Evolutionary conservation across 1,140 invertebrate species (phyloP), one percentile per base, ranked within the genome.

Genomic region (Ephestia elutella): DNA sequence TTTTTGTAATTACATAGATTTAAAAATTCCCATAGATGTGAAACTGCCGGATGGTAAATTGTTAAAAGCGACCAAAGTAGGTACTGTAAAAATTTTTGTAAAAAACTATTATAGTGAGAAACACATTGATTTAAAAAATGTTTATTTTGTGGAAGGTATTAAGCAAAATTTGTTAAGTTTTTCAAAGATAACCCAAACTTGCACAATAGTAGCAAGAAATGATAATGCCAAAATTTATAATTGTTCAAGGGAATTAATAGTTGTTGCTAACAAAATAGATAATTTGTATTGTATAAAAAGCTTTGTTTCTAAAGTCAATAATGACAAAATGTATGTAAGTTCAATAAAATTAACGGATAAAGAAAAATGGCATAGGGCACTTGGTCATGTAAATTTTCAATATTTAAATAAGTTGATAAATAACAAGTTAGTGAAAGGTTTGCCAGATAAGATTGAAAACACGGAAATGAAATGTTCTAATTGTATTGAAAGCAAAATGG

Each of bases 321-420:
- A 28, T 56, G 71, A 75, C 63, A 64, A 62, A 60, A 62, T 63
- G 7, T 62, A 62, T 63, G 56, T 48, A 56, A 13, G 48, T 60
- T 55, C 57, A 59, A 17, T 58, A 11, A 49, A 63, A 54, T 60
- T 72, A 49, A 66, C 67, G 54, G 18, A 59, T 1, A 74, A 74
- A 63, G 66, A 81, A 51, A 81, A 76, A 71, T 73, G 62, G 65
- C 76, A 81, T 55, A 60, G 70, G 49, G 60, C 70, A 66, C 57
- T 73, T 57, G 70, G 74, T 20, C 78, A 82, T 75, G 63, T 79
- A 50, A 77, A 80, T 55, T 75, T 81, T 63, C 59, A 73, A 50
- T 68, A 75, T 62, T 73, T 80, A 59, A 66, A 79, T 59, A 70
- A 66, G 28, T 62, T 79, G 51, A 60, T 69, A 30, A 72, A 70